phyloP scores from a whole-genome alignment of 2,797 vertebrate species.

The Sebastes reedi region DNA sequence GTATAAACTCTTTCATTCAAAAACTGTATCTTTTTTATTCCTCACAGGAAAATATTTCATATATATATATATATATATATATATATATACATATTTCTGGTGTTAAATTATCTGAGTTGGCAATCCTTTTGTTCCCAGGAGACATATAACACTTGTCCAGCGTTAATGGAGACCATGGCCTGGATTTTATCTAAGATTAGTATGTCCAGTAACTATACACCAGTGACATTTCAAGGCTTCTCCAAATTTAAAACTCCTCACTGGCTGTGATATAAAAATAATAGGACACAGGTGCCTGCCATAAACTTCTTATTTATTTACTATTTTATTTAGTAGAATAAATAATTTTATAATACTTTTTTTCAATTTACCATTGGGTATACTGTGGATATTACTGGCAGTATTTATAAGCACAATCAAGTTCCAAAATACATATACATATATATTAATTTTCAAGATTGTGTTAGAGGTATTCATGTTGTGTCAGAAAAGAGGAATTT shows the following conservation, averaged over 20 bases:
- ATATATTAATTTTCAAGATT: neutral
- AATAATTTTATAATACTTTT: constrained; percentile 7
- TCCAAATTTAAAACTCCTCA: constrained; percentile 61
- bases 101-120: constrained; percentile 40
- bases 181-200: constrained; percentile 44
- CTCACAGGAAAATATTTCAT: neutral
- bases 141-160: constrained; percentile 26
- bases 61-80: no score
- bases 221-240: constrained; percentile 69
- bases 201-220: constrained; percentile 57
- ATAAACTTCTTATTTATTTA: neutral
- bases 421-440: neutral
- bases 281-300: neutral
- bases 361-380: neutral
- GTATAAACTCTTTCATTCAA: neutral
- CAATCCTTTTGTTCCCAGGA: constrained; percentile 29
- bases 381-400: neutral
- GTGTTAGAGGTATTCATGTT: neutral
- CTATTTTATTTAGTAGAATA: neutral
- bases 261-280: constrained; percentile 38
- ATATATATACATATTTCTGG: neutral
- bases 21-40: neutral
- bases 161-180: constrained; percentile 28
- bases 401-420: neutral
- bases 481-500: neutral